Evolutionary conservation across 2,888 invertebrate species (phyloP).

Genomic region (Limenitis camilla): DNA sequence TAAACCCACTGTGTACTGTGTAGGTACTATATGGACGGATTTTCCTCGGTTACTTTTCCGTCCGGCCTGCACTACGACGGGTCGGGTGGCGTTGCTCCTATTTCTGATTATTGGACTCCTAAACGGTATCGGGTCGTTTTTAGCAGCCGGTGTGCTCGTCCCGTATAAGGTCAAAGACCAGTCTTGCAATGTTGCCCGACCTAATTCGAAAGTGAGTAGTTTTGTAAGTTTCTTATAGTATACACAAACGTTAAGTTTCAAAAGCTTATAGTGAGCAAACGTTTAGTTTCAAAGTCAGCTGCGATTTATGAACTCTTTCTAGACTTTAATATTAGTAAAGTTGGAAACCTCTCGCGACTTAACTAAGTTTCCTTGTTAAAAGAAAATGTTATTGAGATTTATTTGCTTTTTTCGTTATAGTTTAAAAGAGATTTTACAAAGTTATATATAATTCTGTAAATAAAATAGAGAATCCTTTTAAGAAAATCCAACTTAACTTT

Average conservation of each 20-base stretch:
- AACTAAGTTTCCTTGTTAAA: slow-evolving; percentile 12
- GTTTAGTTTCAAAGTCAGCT: slow-evolving; percentile 2
- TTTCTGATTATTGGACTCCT: slow-evolving; percentile 61
- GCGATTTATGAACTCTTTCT: slow-evolving; percentile 11
- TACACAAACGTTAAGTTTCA: slow-evolving; percentile 6
- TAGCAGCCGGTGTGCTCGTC: slow-evolving; percentile 79
- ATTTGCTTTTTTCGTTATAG: not conserved
- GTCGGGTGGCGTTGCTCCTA: slow-evolving; percentile 59
- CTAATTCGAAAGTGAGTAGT: slow-evolving; percentile 64
- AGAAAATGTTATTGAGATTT: slow-evolving; percentile 19
- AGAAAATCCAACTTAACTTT: no score
- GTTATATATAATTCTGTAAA: not conserved
- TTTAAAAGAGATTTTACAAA: not conserved
- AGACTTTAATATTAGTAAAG: slow-evolving; percentile 26
- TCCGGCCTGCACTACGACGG: slow-evolving; percentile 59
- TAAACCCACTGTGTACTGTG: slow-evolving; percentile 57
- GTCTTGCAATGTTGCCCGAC: slow-evolving; percentile 90
- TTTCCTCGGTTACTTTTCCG: slow-evolving; percentile 61
- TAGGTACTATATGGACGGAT: slow-evolving; percentile 52
- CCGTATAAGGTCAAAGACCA: slow-evolving; percentile 96
- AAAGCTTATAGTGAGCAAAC: slow-evolving; percentile 3
- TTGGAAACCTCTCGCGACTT: slow-evolving; percentile 17
- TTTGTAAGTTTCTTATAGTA: not conserved
- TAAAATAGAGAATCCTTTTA: no score
- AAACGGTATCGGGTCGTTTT: slow-evolving; percentile 76